Base-by-base conservation (phyloP, 2,888 invertebrate genomes). In the Cybosia mesomella region DNA sequence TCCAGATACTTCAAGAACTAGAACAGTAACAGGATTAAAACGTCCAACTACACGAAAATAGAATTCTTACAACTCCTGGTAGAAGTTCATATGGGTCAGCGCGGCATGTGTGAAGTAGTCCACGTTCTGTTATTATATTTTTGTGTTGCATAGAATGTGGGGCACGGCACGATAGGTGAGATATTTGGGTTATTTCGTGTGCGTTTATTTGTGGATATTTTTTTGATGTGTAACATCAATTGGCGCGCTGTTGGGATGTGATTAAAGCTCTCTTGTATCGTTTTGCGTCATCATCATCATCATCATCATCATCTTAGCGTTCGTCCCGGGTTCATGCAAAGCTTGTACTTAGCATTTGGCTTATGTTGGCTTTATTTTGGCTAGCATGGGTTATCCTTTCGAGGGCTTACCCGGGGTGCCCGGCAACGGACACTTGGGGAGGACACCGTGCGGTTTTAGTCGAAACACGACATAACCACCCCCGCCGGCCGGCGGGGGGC, bases 21-120 rank as follows among this genome's bases (percentile, higher is more conserved):
- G 80, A 76, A 65, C 79, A 72, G 71, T 78, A 76, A 81, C 72
- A 69, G 72, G 76, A 78, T 81, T 74, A 72, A 71, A 76, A 70
- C 72, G 68, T 74, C 63, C 71, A 73, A 67, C 59, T 15, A 67
- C 32, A 71, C 64, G 64, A 68, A 81, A 75, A 80, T 75, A 79
- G 74, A 71, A 64, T 71, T 67, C 70, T 67, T 74, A 36, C 57
- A 64, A 68, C 55, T 55, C 58, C 43, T 66, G 55, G 65, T 57
- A 64, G 8, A 58, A 22, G 58, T 62, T 49, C 9, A 73, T 67
- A 49, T 70, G 60, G 71, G 70, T 78, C 71, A 60, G n/a, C 15
- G 15, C 34, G 7, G 24, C 18, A 53, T 32, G 8, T n/a, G 58
- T 49, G 43, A 69, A 66, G 43, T 60, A 43, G 59, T 3, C 64